These are phyloP conservation scores for Drosophila ochracea DNA, from an alignment of 2,888 invertebrate genomes.

Conservation along the genomic window DNA sequence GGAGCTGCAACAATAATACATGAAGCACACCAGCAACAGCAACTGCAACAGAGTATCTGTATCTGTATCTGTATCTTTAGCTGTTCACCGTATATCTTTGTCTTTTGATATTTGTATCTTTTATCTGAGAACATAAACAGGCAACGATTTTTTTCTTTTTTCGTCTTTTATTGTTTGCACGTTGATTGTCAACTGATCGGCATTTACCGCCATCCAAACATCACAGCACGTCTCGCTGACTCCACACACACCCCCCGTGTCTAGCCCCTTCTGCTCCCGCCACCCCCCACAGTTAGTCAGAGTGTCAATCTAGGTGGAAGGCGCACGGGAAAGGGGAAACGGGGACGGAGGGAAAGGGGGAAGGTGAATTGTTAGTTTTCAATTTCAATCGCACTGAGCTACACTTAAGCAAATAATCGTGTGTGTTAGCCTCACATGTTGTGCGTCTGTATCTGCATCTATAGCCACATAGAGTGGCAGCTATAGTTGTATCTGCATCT, in stretches of 20 bases:
- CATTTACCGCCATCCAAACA: constrained; percentile 34
- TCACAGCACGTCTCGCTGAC: constrained; percentile 1
- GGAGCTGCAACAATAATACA: constrained; percentile 1
- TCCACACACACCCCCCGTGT: not conserved
- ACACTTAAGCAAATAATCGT: constrained; percentile 79
- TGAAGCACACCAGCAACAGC: not conserved
- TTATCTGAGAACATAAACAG: constrained; percentile 66
- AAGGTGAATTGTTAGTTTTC: constrained; percentile 52
- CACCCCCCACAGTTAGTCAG: constrained; percentile 22
- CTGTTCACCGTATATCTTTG: constrained; percentile 2
- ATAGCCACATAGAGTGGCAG: constrained; percentile 21
- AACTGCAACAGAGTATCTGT: not conserved
- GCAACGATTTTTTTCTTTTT: constrained; percentile 23
- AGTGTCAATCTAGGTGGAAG: constrained; percentile 11
- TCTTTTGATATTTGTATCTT: constrained; percentile 52
- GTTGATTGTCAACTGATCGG: constrained; percentile 77
- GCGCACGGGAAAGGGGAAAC: not conserved
- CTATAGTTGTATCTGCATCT: constrained; percentile 38
- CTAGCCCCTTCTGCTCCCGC: not conserved
- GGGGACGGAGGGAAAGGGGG: not conserved
- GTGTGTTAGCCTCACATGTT: constrained; percentile 63
- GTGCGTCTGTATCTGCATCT: constrained; percentile 38
- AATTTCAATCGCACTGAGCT: constrained; percentile 69
- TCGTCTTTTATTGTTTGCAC: constrained; percentile 71
- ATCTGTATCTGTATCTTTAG: constrained; percentile 12